Evolutionary conservation across 2,888 invertebrate species (phyloP).

Genomic region (Venustoraphidia nigricollis): DNA sequence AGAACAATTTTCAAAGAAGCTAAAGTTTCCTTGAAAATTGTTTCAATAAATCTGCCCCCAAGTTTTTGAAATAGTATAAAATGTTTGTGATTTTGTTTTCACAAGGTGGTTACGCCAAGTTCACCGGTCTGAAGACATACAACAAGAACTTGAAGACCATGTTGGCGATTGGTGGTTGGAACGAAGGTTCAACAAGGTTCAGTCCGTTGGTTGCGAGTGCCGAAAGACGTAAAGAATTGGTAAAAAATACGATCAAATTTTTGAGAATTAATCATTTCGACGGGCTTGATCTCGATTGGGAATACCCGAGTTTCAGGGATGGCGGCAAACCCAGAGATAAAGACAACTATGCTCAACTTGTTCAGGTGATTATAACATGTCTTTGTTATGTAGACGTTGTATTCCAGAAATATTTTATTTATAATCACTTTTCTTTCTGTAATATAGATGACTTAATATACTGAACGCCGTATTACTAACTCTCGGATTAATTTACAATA

Average conservation of each 20-base stretch:
- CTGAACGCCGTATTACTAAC: too few species aligned
- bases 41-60: too few species aligned
- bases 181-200: constrained; percentile 77
- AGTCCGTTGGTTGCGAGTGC: constrained; percentile 75
- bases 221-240: constrained; percentile 63
- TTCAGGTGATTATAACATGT: constrained; percentile 36
- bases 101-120: constrained; percentile 83
- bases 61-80: background rate
- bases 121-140: constrained; percentile 82
- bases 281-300: constrained; percentile 88
- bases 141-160: constrained; percentile 82
- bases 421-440: too few species aligned
- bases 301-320: constrained; percentile 69
- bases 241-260: constrained; percentile 72
- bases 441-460: too few species aligned
- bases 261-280: constrained; percentile 85
- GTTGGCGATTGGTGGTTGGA: constrained; percentile 88
- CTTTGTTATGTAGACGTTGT: too few species aligned
- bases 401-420: too few species aligned
- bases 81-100: background rate
- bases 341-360: constrained; percentile 76
- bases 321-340: constrained; percentile 68
- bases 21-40: too few species aligned
- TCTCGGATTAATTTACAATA: too few species aligned
- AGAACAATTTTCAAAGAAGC: too few species aligned